These are phyloP conservation scores for Procambarus virginalis DNA, from an alignment of 1,140 invertebrate species.

Conservation along the genomic window DNA sequence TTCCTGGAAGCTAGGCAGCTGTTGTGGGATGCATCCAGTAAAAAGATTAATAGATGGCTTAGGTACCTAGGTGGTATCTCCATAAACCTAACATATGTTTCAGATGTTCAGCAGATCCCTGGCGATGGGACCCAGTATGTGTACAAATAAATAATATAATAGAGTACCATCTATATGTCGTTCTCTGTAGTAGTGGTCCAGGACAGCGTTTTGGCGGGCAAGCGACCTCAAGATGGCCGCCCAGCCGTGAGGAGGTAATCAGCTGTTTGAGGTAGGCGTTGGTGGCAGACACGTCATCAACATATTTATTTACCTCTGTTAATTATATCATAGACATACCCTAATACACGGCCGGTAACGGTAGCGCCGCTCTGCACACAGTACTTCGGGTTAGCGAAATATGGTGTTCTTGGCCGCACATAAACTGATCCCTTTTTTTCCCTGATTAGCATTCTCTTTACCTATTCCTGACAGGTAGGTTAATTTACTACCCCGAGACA, in stretches of 20 bases:
- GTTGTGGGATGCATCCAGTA: too few relatives aligned
- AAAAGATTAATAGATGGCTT: too few relatives aligned
- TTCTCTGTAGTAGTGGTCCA: too few relatives aligned
- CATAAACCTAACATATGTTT: too few relatives aligned
- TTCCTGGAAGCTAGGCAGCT: too few relatives aligned
- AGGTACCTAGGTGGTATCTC: too few relatives aligned
- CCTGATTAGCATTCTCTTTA: background rate
- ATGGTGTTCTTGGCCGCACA: background rate
- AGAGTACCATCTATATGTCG: too few relatives aligned
- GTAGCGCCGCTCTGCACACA: background rate
- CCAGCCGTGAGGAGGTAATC: constrained; percentile 6
- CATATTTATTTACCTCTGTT: background rate
- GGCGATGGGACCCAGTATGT: too few relatives aligned
- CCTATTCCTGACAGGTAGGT: background rate
- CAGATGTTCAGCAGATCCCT: too few relatives aligned
- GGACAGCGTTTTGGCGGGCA: background rate
- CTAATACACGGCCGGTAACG: background rate
- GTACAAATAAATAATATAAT: too few relatives aligned
- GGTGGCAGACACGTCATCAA: constrained; percentile 21
- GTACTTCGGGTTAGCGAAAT: background rate
- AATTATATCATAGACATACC: background rate
- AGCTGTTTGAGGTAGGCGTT: constrained; percentile 34
- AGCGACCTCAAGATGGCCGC: constrained; percentile 14
- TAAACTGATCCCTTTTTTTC: background rate
- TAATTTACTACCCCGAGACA: background rate